Evolutionary conservation across 2,888 invertebrate species (phyloP).

Genomic region (Globia sparganii): DNA sequence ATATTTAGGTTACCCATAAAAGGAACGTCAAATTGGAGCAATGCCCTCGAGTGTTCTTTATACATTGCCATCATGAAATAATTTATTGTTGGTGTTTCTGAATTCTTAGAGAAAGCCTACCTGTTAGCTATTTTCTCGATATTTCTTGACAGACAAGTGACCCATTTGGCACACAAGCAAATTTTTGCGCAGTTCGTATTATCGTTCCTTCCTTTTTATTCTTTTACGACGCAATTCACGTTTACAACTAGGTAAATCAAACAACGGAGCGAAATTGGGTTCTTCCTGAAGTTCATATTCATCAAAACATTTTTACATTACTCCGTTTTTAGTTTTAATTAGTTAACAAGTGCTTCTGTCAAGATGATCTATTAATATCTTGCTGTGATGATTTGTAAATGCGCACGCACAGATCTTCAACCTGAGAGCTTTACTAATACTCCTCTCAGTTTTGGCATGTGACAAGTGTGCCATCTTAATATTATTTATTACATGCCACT

Average conservation of each 20-base stretch:
- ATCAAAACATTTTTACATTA: conserved; percentile 44
- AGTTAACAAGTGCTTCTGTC: conserved; percentile 66
- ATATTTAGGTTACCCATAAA: conserved; percentile 5
- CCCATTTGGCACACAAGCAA: conserved; percentile 84
- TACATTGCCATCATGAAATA: conserved; percentile 47
- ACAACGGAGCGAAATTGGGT: conserved; percentile 25
- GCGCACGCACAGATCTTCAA: conserved; percentile 62
- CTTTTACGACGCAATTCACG: conserved; percentile 50
- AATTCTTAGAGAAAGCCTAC: conserved; percentile 69
- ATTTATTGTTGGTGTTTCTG: conserved; percentile 62
- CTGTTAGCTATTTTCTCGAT: conserved; percentile 74
- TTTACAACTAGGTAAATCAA: conserved; percentile 49
- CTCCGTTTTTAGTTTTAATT: conserved; percentile 71
- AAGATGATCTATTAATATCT: conserved; percentile 68
- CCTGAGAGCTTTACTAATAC: conserved; percentile 60
- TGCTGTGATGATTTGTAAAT: conserved; percentile 68
- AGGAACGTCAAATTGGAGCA: conserved; percentile 30
- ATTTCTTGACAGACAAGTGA: conserved; percentile 81
- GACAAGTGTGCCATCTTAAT: conserved; percentile 62
- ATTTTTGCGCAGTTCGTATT: conserved; percentile 72
- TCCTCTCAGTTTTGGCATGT: conserved; percentile 65
- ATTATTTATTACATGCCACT: conserved; percentile 54
- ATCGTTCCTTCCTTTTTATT: conserved; percentile 74
- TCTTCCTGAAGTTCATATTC: conserved; percentile 31
- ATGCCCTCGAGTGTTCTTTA: conserved; percentile 40